Base-by-base conservation (phyloP, 2,888 invertebrate genomes). In the Apoda limacodes region DNA sequence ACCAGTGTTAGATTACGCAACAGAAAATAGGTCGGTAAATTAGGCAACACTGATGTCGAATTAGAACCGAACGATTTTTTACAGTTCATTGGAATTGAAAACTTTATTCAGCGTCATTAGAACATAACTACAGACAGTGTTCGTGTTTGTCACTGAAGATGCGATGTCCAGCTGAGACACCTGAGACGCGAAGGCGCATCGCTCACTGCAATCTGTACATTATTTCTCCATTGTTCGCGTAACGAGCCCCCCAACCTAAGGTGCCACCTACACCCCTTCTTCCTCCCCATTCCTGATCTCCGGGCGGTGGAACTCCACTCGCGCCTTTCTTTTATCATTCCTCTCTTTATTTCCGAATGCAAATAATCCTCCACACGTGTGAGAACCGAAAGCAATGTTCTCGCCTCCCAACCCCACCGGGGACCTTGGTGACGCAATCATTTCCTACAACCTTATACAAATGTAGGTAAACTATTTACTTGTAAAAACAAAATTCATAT, bases 321-420 rank as follows among this genome's bases (percentile, higher is more conserved):
- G 78, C 81, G 81, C 81, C 78, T 81, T 81, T 80, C 80, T 80
- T 81, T 72, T 76, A 76, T 76, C 75, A 76, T 72, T 74, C 75
- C 80, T 82, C 75, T 81, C 74, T 78, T 80, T 78, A 78, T 80
- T 78, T 80, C 82, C 82, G 82, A 82, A 82, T 82, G 82, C 82
- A 82, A 82, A 82, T 82, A 82, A 81, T 81, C 81, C 80, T 80
- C 81, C 81, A 78, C 80, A 81, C 81, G 82, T 81, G 81, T 82
- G 81, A 81, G 82, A 82, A 81, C 80, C 78, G 78, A 81, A 81
- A 80, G 80, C 81, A 80, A 80, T 80, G 81, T 80, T 80, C 78
- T 74, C 74, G 68, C 75, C 70, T 64, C 64, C 70, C 71, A 57
- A 60, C 54, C 60, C 63, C 70, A 57, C 60, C 59, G 68, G 70